Percentiles rank a stretch among this genome's conserved stretches.
phyloP scores from a whole-genome alignment of 2,113 vertebrate genomes.

The Phylloscopus trochiloides region DNA sequence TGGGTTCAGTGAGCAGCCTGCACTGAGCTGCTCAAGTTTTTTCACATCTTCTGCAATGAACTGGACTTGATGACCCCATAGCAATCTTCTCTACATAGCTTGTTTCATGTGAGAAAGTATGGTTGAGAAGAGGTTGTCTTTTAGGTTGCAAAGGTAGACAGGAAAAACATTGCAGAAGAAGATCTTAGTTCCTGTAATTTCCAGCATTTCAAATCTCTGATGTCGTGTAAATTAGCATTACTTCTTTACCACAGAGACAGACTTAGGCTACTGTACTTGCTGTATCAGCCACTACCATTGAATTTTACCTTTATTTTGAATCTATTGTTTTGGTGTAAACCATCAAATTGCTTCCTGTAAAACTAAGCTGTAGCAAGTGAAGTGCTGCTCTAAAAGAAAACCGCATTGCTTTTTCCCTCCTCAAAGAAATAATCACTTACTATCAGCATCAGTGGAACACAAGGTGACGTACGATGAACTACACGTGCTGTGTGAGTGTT shows the following conservation, averaged over 20 bases:
- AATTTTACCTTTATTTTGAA: neutral
- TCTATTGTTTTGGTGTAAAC: neutral
- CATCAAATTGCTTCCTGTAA: neutral
- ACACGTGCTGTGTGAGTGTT: neutral
- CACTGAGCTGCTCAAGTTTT: neutral
- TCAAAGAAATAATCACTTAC: neutral
- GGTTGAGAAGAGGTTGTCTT: neutral
- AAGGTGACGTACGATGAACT: neutral
- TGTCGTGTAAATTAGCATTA: neutral
- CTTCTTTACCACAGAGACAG: neutral
- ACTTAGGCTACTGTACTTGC: neutral
- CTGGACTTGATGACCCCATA: neutral
- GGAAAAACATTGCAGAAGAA: neutral
- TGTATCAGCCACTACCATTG: neutral
- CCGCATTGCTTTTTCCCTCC: neutral
- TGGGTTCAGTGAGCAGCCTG: neutral
- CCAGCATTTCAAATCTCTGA: neutral
- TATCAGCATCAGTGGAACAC: neutral
- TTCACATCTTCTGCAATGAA: neutral
- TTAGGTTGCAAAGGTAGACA: neutral
- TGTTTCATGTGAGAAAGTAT: neutral
- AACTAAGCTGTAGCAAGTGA: neutral
- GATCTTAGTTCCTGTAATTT: neutral
- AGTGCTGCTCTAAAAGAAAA: neutral
- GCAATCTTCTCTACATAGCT: rapidly evolving